phyloP scores from a whole-genome alignment of 2,797 vertebrate genomes.

The Platalea minor region DNA sequence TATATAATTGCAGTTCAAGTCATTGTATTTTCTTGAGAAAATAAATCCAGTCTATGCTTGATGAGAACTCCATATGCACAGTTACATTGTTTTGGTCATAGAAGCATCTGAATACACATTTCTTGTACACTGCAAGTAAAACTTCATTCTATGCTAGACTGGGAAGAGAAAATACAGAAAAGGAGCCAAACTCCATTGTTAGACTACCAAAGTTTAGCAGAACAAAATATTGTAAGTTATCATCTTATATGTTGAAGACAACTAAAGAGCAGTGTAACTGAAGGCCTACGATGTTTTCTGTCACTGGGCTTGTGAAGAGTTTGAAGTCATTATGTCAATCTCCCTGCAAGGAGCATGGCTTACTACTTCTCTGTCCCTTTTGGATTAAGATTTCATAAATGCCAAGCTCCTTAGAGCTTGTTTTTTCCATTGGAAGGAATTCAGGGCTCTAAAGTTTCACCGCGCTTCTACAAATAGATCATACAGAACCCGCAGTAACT shows the following conservation, averaged over 20 bases:
- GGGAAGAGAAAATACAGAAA: not conserved
- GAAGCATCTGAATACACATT: not conserved
- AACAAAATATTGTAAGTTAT: not conserved
- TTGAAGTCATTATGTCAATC: conserved; percentile 9
- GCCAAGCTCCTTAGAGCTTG: not conserved
- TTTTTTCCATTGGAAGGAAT: conserved; percentile 52
- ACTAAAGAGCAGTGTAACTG: not conserved
- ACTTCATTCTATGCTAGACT: not conserved
- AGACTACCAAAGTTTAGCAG: not conserved
- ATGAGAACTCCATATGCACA: not conserved
- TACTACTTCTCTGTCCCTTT: conserved; percentile 17
- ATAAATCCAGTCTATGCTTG: not conserved
- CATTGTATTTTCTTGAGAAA: not conserved
- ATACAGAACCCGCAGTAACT: not conserved
- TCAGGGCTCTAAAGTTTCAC: conserved; percentile 44
- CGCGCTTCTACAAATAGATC: conserved; percentile 45
- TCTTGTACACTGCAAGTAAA: not conserved
- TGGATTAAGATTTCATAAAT: conserved; percentile 37
- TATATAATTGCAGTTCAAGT: not conserved
- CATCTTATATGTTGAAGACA: not conserved
- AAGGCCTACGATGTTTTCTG: not conserved
- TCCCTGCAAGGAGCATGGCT: not conserved
- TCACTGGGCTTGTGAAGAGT: conserved; percentile 1
- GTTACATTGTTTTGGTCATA: not conserved
- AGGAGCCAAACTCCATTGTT: not conserved